Base-by-base conservation (phyloP, 2,888 invertebrate genomes). In the Dysmachus trigonus region DNA sequence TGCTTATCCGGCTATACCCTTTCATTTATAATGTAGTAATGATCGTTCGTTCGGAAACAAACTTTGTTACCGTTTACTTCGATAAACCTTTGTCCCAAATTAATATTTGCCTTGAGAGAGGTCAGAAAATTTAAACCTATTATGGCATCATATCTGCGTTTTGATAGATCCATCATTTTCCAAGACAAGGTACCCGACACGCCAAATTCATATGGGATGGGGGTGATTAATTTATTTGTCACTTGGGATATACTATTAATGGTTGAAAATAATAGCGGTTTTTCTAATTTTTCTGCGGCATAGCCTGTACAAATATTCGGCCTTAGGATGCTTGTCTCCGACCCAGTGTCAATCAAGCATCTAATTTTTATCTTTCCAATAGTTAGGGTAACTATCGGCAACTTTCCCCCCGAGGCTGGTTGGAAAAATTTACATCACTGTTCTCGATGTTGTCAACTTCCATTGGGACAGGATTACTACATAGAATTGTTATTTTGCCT, bases 301-400 rank as follows among this genome's bases (percentile, higher is more conserved):
- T 77, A 77, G 8, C 41, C 41, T 10, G 27, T 1, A 41, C 38
- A 18, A 77, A 41, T 35, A 22, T 31, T 31, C 18, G 41, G 41
- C 41, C 27, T 77, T 22, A 77, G 38, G 33, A 5, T 33, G 33
- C 33, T 33, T 33, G 33, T 33, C 33, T 33, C 33, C 6, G 33
- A 33, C n/a, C 76, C 76, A n/a, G 76, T 76, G 18, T 76, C 76
- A 35, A 76, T 76, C 35, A 76, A 76, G 15, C 35, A 35, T 76
- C 35, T 76, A 0, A 76, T 18, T 35, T 76, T 76, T n/a, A 18
- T 76, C 2, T 33, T 33, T 6, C 6, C 33, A 33, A 33, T 33
- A 6, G 33, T 33, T 5, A 33, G 4, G 6, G 33, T 76, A n/a
- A 76, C n/a, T 76, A 35, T 76, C 15, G 76, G 76, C 18, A 76